These are phyloP conservation scores for Pterocles orientalis DNA, from an alignment of 2,113 vertebrate species.

Conservation along the genomic window DNA sequence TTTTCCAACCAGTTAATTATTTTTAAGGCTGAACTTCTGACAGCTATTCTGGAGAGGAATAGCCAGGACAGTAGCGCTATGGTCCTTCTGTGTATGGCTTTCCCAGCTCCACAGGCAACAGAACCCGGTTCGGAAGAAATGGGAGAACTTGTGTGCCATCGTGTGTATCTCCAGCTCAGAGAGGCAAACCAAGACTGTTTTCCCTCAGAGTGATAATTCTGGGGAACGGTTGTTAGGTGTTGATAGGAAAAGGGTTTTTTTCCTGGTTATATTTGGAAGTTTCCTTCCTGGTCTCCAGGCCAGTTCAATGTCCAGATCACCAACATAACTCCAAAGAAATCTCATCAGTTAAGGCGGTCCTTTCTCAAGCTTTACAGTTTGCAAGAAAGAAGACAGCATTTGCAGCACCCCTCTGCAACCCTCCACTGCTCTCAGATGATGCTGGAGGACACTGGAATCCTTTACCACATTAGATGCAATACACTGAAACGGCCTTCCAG, in stretches of 20 bases:
- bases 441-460: neutral
- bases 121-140: neutral
- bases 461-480: neutral
- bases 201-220: neutral
- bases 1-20: neutral
- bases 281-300: neutral
- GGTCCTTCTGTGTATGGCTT: neutral
- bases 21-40: neutral
- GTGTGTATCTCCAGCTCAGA: neutral
- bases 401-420: neutral
- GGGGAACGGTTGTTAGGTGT: neutral
- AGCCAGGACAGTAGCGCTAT: neutral
- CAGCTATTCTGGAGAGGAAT: neutral
- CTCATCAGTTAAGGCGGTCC: neutral
- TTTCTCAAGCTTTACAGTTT: neutral
- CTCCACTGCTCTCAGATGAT: neutral
- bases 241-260: neutral
- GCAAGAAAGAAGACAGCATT: neutral
- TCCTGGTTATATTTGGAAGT: neutral
- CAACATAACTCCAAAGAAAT: neutral
- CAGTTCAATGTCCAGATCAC: neutral
- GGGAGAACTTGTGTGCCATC: neutral
- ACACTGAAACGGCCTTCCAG: neutral
- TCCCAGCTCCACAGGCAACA: neutral
- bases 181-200: neutral